Evolutionary conservation across 2,888 invertebrate species (phyloP), one percentile per base, ranked within the genome.

Genomic region (Pachycephus smyrnensis): DNA sequence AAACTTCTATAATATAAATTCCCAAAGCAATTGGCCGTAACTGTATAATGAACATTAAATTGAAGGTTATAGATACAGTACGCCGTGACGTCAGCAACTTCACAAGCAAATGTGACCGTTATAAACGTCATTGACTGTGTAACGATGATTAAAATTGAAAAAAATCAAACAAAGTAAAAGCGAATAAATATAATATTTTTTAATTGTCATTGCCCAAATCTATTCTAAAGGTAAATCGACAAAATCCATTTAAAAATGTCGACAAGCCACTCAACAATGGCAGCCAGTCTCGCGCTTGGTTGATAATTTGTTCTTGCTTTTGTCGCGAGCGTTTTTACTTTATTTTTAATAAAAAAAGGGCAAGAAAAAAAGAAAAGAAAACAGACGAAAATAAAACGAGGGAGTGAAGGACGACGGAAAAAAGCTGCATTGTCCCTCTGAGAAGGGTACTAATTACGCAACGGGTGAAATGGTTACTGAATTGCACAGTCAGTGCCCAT

Each of bases 351-450:
- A 40, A 15, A 2, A 37, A 40, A 15, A 40, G 0, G 12, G 12
- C 0, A 1, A 1, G 4, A 40, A 40, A 40, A 15, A 40, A 1
- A 15, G 0, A 15, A 40, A 1, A 15, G 4, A 15, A 0, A 15
- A 40, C 1, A 15, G 4, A 55, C 4, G 15, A 55, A 9, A 55
- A 55, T 55, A 55, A 55, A 23, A 2, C 15, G 40, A 1, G 23
- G 23, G 4, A 55, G 2, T 23, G 9, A 23, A 1, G 40, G 6
- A 0, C 40, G 23, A 23, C 23, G 9, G 11, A 1, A 2, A 55
- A 55, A 55, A 6, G 23, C 23, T 55, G 23, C 23, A 55, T 55
- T 55, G 40, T 55, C 23, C 23, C 23, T 23, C 23, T 4, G 40
- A 1, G 23, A 55, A 23, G 23, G 40, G 40, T 55, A 55, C 23